Evolutionary conservation across 2,888 invertebrate genomes (phyloP), one percentile per base, ranked within the genome.

Genomic region (Dasypogon diadema): DNA sequence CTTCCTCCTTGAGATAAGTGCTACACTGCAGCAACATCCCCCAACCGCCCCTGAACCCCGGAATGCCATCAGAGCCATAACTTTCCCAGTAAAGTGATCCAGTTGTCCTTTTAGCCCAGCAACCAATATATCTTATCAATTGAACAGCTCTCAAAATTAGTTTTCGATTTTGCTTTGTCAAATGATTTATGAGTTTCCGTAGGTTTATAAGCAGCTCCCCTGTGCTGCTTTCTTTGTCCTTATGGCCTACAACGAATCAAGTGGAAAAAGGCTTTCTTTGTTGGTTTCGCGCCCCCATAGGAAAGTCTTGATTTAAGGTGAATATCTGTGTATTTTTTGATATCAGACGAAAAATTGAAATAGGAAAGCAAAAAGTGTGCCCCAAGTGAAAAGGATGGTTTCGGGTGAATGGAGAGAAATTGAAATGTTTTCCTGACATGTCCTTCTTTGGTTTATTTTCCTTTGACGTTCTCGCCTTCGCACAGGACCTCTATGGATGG

Each of bases 111-210:
- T 70, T 22, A 46, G 46, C 54, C 70, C 51, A 21, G 51, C 54
- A 70, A 34, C 70, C 70, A 70, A 70, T 70, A 70, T 70, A 30
- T 70, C 70, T 70, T 70, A 70, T 70, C 70, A 70, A 70, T 70
- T 70, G 70, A 70, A 54, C 70, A 70, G 70, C 30, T 51, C 54
- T 18, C 54, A 34, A 70, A 70, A 70, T 70, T 70, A 70, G 70
- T 70, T 70, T 70, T 70, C 70, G 70, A 70, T 70, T 70, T 70
- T 70, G 70, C 54, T 70, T 70, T 70, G 70, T 70, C 70, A 70
- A 70, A 70, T 70, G 70, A 70, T 70, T 70, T 70, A 70, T 70
- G 70, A 34, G 54, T 54, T 54, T 70, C 70, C 70, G 51, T 34
- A 51, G 34, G 24, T 30, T 70, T 48, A 68, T 68, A 24, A 26